Evolutionary conservation across 1,140 invertebrate species (phyloP), one percentile per base, ranked within the genome.

Genomic region (Himalopsyche phryganea): DNA sequence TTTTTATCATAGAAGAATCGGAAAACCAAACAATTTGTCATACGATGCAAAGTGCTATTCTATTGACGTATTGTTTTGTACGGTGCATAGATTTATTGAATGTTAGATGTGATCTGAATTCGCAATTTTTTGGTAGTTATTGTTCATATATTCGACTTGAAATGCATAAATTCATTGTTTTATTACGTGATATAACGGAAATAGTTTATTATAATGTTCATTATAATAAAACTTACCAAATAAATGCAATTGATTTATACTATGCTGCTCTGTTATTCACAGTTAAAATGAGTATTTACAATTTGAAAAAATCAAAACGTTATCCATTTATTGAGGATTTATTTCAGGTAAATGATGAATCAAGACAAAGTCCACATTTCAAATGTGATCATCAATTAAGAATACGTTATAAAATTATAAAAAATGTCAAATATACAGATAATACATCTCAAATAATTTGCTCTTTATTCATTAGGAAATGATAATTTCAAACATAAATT

Each of bases 21-120:
- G 45, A 41, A 47, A 55, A 38, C 52, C 32, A 20, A 40, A 47
- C 36, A 42, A 55, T 47, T 55, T 55, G 52, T 55, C 44, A 46
- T 14, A 20, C 33, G 42, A 18, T 41, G 47, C 23, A 47, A 44
- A 13, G 14, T 10, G 40, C 44, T 53, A 53, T 47, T 33, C 46
- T 47, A 47, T 55, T 55, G 52, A 55, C 45, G 45, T 38, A 55
- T 55, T 46, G 44, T 41, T 38, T 23, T 19, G 38, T 40, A 5
- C 6, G 10, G 18, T 15, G 15, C 19, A 18, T 17, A 46, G 17
- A 17, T n/a, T 14, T 11, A 14, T 14, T n/a, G 11, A 46, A 40
- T 13, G 38, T 40, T 40, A n/a, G n/a, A 35, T 35, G 6, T 35
- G 6, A 6, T 6, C 6, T 35, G 46, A 48, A 15, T 19, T 19